These are phyloP conservation scores for Dissostichus mawsoni DNA, from an alignment of 2,113 vertebrate species.

Conservation along the genomic window DNA sequence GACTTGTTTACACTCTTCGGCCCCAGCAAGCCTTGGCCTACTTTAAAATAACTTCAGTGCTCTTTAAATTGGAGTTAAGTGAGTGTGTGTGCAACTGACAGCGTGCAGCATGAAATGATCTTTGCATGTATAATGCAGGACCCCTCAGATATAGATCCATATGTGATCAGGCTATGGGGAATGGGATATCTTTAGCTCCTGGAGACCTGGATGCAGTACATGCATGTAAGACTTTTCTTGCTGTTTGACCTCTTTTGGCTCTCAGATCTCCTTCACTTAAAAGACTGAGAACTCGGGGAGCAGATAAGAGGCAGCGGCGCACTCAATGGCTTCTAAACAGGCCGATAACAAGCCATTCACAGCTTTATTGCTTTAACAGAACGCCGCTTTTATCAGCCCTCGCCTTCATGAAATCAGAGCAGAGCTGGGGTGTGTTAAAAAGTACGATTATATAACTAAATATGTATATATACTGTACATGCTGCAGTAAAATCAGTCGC, in stretches of 20 bases:
- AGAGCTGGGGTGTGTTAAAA: conserved; percentile 40
- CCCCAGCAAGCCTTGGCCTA: conserved; percentile 74
- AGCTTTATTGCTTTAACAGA: conserved; percentile 12
- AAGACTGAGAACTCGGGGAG: conserved; percentile 27
- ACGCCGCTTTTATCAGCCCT: conserved; percentile 31
- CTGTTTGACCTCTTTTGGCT: conserved; percentile 57
- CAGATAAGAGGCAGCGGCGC: conserved; percentile 38
- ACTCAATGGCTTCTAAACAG: conserved; percentile 52
- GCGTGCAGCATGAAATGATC: conserved; percentile 58
- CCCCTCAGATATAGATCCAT: conserved; percentile 63
- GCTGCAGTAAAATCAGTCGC: conserved; percentile 49
- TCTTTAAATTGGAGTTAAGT: conserved; percentile 67
- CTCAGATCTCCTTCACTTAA: conserved; percentile 37
- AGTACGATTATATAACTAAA: conserved; percentile 65
- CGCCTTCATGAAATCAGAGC: conserved; percentile 38
- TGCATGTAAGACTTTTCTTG: not conserved
- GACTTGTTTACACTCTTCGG: conserved; percentile 74
- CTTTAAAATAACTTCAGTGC: conserved; percentile 62
- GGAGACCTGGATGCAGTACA: conserved; percentile 25
- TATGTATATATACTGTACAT: conserved; percentile 16
- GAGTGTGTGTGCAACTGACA: conserved; percentile 37
- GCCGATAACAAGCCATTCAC: conserved; percentile 45
- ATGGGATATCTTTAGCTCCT: conserved; percentile 45
- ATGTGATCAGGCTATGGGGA: conserved; percentile 34
- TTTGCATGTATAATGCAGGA: conserved; percentile 76